Base-by-base conservation (phyloP, 1,140 invertebrate species). In the Latrodectus geometricus region DNA sequence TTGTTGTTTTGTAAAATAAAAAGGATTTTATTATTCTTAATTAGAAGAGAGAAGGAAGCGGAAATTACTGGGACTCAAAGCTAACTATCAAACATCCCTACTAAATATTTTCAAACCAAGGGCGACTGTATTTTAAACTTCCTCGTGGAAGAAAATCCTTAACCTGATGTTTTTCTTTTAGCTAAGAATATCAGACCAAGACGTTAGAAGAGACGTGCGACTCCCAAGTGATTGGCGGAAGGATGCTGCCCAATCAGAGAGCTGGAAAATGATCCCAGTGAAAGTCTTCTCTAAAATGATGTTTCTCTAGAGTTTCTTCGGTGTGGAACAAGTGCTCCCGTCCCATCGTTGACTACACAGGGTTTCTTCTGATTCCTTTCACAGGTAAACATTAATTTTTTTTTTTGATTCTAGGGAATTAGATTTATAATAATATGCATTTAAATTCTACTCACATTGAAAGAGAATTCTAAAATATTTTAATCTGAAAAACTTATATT, bases 301-400 rank as follows among this genome's bases (percentile, higher is more conserved):
- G 80, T 83, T 84, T 84, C 73, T 76, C 74, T 76, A 76, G 73
- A 84, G 82, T 76, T 84, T 84, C 73, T 76, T 84, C 65, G 82
- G 48, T 76, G 72, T 84, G 82, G 72, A 73, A 84, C 82, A 52
- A 76, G 61, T 75, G 73, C 56, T 35, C 49, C 48, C 54, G 56
- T 68, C 56, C 35, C 80, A 74, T 61, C n/a, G 21, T 21, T 35
- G 49, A 61, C 82, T 75, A 72, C 73, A 76, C 73, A 73, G 8
- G 21, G 82, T 84, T 84, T 76, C 65, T 76, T 69, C 21, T 68
- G 23, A 20, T 75, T 84, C 48, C 65, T 68, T 84, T 84, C 49
- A 73, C 72, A 84, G 82, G 82, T 84, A 84, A 84, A 61, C 35
- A 80, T 15, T 8, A 23, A 15, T 78, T 49, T 66, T 21, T 69